Percentiles rank a stretch among this genome's conserved stretches.
Conservation (phyloP, 2,888 invertebrate species). For the Tanytarsus gracilentus region DNA sequence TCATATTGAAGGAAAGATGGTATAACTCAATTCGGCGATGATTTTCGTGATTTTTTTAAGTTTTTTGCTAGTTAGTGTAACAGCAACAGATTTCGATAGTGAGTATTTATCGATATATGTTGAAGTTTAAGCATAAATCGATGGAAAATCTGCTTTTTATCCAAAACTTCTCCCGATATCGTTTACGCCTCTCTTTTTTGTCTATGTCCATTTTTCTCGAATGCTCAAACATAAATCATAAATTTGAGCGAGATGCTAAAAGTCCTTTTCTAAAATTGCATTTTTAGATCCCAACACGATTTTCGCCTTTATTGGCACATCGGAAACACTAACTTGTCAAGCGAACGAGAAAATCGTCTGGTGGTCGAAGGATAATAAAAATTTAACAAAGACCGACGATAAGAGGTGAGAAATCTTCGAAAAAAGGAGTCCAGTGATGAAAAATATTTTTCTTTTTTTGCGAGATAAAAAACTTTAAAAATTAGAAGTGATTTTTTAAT, state of each 20-base stretch:
- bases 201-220: not conserved
- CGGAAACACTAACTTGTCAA: conserved; percentile 48
- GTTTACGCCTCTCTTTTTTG: conserved; percentile 23
- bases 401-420: conserved; percentile 47
- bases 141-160: not conserved
- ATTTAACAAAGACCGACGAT: conserved; percentile 44
- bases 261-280: not conserved
- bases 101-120: not conserved
- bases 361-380: conserved; percentile 52
- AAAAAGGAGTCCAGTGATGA: too few species aligned
- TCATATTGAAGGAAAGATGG: not conserved
- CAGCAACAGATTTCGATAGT: conserved; percentile 20
- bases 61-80: conserved; percentile 21
- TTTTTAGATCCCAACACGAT: conserved; percentile 24
- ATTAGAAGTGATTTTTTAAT: too few species aligned
- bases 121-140: not conserved
- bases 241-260: not conserved
- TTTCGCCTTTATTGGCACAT: conserved; percentile 40
- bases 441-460: conserved; percentile 6
- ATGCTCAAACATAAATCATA: not conserved
- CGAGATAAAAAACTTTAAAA: not conserved
- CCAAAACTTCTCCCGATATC: not conserved
- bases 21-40: not conserved
- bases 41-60: conserved; percentile 9
- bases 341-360: conserved; percentile 46